phyloP scores from a whole-genome alignment of 2,797 vertebrate species.

The Leucoraja ocellata region DNA sequence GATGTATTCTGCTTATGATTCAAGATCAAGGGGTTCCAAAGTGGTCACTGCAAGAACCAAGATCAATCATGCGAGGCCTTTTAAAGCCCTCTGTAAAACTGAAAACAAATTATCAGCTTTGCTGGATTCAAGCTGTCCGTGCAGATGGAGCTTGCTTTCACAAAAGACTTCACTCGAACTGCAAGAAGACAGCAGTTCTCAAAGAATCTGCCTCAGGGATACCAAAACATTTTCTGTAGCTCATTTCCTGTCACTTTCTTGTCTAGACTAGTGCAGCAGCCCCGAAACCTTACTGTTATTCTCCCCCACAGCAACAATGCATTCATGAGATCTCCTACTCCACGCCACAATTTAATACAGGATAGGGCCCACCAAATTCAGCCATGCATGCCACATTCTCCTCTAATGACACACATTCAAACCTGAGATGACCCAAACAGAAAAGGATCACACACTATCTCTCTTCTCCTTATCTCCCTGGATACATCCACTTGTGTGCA shows the following conservation, averaged over 20 bases:
- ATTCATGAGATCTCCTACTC: not conserved
- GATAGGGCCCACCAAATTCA: not conserved
- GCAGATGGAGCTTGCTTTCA: conserved; percentile 44
- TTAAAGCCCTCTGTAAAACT: conserved; percentile 53
- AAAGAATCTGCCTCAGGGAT: conserved; percentile 44
- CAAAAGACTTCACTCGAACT: conserved; percentile 35
- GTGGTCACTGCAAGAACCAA: conserved; percentile 48
- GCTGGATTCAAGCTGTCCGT: conserved; percentile 44
- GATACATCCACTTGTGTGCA: not conserved
- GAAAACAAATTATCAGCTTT: conserved; percentile 62
- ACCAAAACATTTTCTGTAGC: conserved; percentile 49
- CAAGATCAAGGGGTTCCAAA: conserved; percentile 48
- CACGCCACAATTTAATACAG: not conserved
- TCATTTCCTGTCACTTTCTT: conserved; percentile 46
- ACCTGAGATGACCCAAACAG: not conserved
- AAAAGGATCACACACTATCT: not conserved
- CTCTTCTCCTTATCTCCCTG: not conserved
- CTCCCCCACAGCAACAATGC: conserved; percentile 20
- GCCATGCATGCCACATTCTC: not conserved
- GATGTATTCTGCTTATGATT: conserved; percentile 38
- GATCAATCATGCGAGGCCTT: conserved; percentile 50
- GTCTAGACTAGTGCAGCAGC: conserved; percentile 42
- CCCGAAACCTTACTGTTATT: conserved; percentile 34
- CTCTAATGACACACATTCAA: not conserved
- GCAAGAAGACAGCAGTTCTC: conserved; percentile 35